Evolutionary conservation across 2,888 invertebrate species (phyloP).

Genomic region (Melinopterus prodromus): DNA sequence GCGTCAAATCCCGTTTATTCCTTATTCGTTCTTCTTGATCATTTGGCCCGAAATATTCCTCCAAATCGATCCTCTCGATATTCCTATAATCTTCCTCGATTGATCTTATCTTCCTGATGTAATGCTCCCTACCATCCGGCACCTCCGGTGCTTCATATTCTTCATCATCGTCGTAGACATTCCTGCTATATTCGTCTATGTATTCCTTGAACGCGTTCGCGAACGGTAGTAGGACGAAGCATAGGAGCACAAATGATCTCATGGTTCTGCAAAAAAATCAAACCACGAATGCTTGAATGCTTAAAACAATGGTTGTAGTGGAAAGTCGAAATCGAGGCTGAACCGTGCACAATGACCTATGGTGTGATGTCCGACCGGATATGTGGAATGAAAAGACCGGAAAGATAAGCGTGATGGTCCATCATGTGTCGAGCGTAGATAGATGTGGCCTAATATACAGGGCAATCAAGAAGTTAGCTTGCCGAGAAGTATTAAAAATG

Average conservation of each 20-base stretch:
- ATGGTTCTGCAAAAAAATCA: neutral
- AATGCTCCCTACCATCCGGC: slow-evolving; percentile 22
- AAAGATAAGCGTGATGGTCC: slow-evolving; percentile 28
- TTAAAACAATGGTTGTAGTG: neutral
- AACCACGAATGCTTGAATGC: too few relatives aligned
- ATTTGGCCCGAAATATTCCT: slow-evolving; percentile 21
- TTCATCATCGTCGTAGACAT: slow-evolving; percentile 33
- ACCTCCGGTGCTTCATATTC: slow-evolving; percentile 24
- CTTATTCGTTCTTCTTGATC: neutral
- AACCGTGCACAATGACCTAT: slow-evolving; percentile 43
- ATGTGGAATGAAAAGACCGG: slow-evolving; percentile 48
- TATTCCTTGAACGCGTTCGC: neutral
- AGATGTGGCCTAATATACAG: neutral
- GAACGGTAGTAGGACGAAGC: neutral
- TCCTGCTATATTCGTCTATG: slow-evolving; percentile 32
- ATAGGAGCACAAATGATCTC: neutral
- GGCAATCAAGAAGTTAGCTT: neutral
- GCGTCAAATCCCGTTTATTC: neutral
- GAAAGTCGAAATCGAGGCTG: neutral
- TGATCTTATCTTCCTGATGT: slow-evolving; percentile 30
- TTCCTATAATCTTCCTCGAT: slow-evolving; percentile 34
- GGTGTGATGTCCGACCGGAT: slow-evolving; percentile 48
- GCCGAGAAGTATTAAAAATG: neutral
- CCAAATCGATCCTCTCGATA: slow-evolving; percentile 29
- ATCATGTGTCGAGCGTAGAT: neutral